These are phyloP conservation scores for Salvelinus alpinus DNA, from an alignment of 2,113 vertebrate genomes.

Conservation along the genomic window DNA sequence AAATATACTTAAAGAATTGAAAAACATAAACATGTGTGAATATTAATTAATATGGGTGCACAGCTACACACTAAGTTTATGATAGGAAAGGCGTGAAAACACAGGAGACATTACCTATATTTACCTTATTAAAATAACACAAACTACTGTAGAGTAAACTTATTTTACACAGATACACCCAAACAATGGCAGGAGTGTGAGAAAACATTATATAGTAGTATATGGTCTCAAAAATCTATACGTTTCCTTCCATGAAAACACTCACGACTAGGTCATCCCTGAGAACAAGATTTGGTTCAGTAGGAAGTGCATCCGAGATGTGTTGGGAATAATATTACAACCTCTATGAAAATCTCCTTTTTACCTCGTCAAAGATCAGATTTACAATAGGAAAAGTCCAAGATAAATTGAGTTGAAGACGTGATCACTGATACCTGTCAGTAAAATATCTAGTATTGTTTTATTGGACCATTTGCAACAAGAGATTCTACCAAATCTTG, in stretches of 20 bases:
- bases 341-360: not conserved
- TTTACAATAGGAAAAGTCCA: constrained; percentile 12
- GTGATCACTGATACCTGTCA: too few species aligned
- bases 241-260: constrained; percentile 41
- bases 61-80: constrained; percentile 27
- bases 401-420: not conserved
- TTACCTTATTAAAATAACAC: constrained; percentile 32
- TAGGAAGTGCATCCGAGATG: constrained; percentile 62
- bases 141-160: constrained; percentile 62
- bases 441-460: not conserved
- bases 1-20: constrained; percentile 20
- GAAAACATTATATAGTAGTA: constrained; percentile 17
- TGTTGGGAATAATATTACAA: constrained; percentile 26
- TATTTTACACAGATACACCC: constrained; percentile 48
- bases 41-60: constrained; percentile 16
- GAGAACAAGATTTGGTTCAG: constrained; percentile 76
- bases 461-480: constrained; percentile 8
- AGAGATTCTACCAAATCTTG: constrained; percentile 3
- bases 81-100: constrained; percentile 18
- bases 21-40: constrained; percentile 19
- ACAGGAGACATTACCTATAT: constrained; percentile 44
- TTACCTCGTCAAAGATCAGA: constrained; percentile 4
- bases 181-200: constrained; percentile 33
- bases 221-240: constrained; percentile 44
- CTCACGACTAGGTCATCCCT: constrained; percentile 68